These are phyloP conservation scores for Zaprionus lachaisei DNA, from an alignment of 1,140 invertebrate species.

Conservation along the genomic window DNA sequence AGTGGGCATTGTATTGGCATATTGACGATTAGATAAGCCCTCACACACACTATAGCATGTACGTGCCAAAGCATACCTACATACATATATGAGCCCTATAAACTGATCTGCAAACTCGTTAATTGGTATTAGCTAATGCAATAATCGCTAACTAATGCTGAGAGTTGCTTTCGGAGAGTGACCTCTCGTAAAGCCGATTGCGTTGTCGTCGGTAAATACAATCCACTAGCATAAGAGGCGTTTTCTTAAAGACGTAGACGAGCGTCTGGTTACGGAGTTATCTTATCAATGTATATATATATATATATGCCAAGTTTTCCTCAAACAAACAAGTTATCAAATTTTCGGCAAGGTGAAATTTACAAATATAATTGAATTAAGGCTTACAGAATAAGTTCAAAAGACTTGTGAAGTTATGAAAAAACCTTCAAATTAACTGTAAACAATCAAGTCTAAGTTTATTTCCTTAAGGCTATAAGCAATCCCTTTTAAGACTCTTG, in stretches of 20 bases:
- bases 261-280: slow-evolving; percentile 3
- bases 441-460: background rate
- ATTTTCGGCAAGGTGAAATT: background rate
- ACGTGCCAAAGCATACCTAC: background rate
- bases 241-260: slow-evolving; percentile 2
- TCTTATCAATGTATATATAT: slow-evolving; percentile 28
- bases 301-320: background rate
- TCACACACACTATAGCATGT: background rate
- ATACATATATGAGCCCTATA: slow-evolving; percentile 4
- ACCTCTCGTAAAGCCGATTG: background rate
- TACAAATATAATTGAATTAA: background rate
- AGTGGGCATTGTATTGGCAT: slow-evolving; percentile 36
- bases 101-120: slow-evolving; percentile 26
- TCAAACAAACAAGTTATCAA: background rate
- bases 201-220: background rate
- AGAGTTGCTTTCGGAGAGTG: slow-evolving; percentile 4
- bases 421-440: background rate
- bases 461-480: background rate
- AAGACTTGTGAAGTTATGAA: background rate
- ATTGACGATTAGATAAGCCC: slow-evolving; percentile 61
- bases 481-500: background rate
- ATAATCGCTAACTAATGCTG: slow-evolving; percentile 34
- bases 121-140: slow-evolving; percentile 2
- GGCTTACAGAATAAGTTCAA: background rate
- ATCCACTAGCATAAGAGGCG: background rate